phyloP scores from a whole-genome alignment of 1,140 invertebrate species.

The Drosophila carrolli region DNA sequence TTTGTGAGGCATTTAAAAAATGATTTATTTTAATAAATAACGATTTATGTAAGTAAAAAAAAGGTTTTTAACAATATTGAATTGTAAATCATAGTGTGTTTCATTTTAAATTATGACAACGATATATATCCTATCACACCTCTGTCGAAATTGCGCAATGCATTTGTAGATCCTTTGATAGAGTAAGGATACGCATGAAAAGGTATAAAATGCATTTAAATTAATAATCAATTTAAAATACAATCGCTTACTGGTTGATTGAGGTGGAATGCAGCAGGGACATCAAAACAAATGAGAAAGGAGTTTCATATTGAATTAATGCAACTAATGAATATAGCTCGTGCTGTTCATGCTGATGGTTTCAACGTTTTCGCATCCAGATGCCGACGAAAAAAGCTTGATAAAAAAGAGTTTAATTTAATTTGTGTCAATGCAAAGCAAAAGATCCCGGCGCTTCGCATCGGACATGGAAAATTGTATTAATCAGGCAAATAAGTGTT shows the following conservation, averaged over 20 bases:
- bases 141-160: background rate
- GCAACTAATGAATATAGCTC: slow-evolving; percentile 64
- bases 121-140: background rate
- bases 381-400: slow-evolving; percentile 2
- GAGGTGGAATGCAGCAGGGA: background rate
- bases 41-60: too few species aligned
- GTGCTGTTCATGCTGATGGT: slow-evolving; percentile 19
- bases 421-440: slow-evolving; percentile 58
- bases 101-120: background rate
- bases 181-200: slow-evolving; percentile 4
- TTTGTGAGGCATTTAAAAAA: too few species aligned
- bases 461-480: slow-evolving; percentile 56
- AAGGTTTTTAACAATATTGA: too few species aligned
- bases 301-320: slow-evolving; percentile 69
- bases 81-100: background rate
- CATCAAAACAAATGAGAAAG: slow-evolving; percentile 45
- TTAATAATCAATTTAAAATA: slow-evolving; percentile 75
- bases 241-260: slow-evolving; percentile 32
- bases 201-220: slow-evolving; percentile 62
- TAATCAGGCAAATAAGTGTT: slow-evolving; percentile 46
- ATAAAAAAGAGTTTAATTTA: slow-evolving; percentile 62
- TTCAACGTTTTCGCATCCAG: background rate
- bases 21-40: too few species aligned
- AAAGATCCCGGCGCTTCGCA: background rate
- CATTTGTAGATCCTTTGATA: slow-evolving; percentile 1